Base-by-base conservation (phyloP, 2,888 invertebrate genomes). In the Sericinus montela region DNA sequence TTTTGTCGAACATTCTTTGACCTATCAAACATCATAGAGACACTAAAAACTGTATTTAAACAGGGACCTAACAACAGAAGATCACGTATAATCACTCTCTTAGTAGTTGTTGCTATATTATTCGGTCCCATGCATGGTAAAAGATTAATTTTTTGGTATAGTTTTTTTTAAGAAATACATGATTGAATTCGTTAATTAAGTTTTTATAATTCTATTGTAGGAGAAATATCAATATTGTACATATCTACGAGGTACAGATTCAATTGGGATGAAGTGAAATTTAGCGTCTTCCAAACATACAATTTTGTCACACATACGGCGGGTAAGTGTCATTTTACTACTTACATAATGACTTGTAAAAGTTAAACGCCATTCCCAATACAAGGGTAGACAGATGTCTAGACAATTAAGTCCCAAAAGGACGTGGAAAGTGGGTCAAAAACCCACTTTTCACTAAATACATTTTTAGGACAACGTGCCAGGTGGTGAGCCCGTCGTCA, bases 101-200 rank as follows among this genome's bases (percentile, higher is more conserved):
- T 91, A 51, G 34, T 74, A 1, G 72, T 88, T 1, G 84, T 85
- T 0, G 76, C 82, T 53, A 65, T 90, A 14, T 68, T 91, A 1
- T 86, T 90, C 55, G 91, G 91, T 39, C 91, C 91, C 1, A 73
- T 90, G 69, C 85, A 80, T 59, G 91, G 91, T 90, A 57, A 79
- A 80, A 35, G 23, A 23, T 23, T 5, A 5, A 25, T 25, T 25
- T 25, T 7, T 25, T 25, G 7, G 8, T 25, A 7, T 25, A 25
- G 5, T 19, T 3, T 19, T 5, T n/a, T n/a, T n/a, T n/a, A n/a
- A n/a, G n/a, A 5, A 23, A 3, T 23, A 23, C 3, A 5, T 23
- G 8, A 25, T 8, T 25, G 25, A 25, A 25, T 4, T 25, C 8
- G 1, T 8, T 25, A 4, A 25, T 25, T 25, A 3, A 19, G 19